phyloP scores from a whole-genome alignment of 2,113 vertebrate genomes.

The Stercorarius parasiticus region DNA sequence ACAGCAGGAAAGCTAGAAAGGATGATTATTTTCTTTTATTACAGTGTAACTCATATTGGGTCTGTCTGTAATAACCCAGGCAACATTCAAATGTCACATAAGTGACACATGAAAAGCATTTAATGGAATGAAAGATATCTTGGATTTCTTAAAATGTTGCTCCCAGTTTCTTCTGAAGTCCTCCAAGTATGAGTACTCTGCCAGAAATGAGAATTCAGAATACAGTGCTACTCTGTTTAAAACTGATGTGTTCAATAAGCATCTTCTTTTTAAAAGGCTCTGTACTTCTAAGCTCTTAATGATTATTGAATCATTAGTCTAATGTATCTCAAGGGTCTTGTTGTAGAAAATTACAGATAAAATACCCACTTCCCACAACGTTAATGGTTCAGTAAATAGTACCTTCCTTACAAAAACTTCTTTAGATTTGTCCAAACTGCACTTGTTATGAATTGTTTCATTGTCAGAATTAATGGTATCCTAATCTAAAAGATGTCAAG shows the following conservation, averaged over 20 bases:
- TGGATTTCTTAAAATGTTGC: background rate
- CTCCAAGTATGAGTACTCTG: background rate
- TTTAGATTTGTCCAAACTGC: background rate
- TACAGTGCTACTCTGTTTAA: background rate
- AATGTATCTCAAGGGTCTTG: constrained; percentile 29
- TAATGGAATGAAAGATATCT: background rate
- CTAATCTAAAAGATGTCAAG: background rate
- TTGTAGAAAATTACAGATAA: constrained; percentile 43
- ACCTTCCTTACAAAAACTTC: background rate
- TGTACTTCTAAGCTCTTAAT: constrained; percentile 23
- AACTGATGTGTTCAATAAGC: constrained; percentile 1
- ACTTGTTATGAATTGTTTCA: background rate
- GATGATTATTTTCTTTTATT: background rate
- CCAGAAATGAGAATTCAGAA: background rate
- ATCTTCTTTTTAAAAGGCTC: background rate
- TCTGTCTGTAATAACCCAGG: background rate
- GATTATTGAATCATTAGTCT: constrained; percentile 60
- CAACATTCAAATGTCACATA: background rate
- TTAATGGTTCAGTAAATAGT: background rate
- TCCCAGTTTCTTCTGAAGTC: background rate
- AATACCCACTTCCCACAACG: constrained; percentile 7
- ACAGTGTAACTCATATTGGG: background rate
- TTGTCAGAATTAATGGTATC: background rate
- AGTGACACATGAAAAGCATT: background rate
- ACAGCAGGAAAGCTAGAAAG: background rate